phyloP scores from a whole-genome alignment of 2,113 vertebrate genomes.

The Gymnogyps californianus region DNA sequence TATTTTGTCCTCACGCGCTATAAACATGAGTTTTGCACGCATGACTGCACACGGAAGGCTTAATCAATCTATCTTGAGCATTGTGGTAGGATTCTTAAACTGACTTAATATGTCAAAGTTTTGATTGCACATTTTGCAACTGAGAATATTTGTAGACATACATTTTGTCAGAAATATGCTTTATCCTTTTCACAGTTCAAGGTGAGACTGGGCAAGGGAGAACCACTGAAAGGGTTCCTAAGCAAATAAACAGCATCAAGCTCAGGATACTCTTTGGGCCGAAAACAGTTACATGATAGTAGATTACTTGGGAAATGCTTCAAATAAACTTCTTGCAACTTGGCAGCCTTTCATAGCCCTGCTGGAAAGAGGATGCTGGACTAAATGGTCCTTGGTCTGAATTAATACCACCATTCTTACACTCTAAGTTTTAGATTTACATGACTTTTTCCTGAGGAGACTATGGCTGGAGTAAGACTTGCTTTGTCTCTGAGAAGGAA shows the following conservation, averaged over 20 bases:
- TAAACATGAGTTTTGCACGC: background rate
- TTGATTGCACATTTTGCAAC: background rate
- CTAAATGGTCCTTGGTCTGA: background rate
- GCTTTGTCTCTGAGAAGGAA: background rate
- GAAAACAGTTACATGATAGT: rapidly evolving
- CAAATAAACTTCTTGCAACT: background rate
- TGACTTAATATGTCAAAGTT: background rate
- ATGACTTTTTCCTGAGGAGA: background rate
- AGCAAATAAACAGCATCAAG: background rate
- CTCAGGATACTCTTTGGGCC: background rate
- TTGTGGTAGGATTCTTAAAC: background rate
- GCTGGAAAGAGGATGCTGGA: background rate
- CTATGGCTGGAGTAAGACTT: background rate
- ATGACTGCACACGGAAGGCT: background rate
- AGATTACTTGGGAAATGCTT: background rate
- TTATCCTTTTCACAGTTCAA: background rate
- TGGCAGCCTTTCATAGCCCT: background rate
- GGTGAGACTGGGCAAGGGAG: background rate
- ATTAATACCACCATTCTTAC: background rate
- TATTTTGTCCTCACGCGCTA: background rate
- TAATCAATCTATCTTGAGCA: background rate
- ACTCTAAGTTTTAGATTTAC: background rate
- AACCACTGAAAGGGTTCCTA: background rate
- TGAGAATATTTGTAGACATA: background rate
- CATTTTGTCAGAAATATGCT: background rate